phyloP scores from a whole-genome alignment of 1,140 invertebrate genomes.

The Achroia grisella region DNA sequence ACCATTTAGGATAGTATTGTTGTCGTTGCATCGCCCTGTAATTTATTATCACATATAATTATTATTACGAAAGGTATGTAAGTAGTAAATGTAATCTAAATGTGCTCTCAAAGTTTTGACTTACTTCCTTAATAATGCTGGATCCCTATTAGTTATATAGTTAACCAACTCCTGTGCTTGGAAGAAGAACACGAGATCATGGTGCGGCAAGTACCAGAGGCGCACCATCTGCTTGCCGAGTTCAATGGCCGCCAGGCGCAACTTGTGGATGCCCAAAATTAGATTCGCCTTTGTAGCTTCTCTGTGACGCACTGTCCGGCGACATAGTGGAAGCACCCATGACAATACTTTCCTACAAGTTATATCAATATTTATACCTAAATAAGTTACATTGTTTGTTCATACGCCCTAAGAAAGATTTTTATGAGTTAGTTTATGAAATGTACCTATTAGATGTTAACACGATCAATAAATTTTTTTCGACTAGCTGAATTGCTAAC shows the following conservation, averaged over 20 bases:
- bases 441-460: too few relatives aligned
- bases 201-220: constrained; percentile 78
- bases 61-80: background rate
- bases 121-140: constrained; percentile 79
- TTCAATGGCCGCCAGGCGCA: constrained; percentile 76
- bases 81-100: background rate
- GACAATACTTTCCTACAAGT: constrained; percentile 40
- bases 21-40: constrained; percentile 78
- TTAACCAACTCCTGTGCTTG: constrained; percentile 78
- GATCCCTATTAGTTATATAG: constrained; percentile 74
- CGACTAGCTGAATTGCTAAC: too few relatives aligned
- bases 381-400: too few relatives aligned
- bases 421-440: too few relatives aligned
- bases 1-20: constrained; percentile 74
- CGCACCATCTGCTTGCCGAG: constrained; percentile 76
- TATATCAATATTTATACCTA: too few relatives aligned
- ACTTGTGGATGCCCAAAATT: constrained; percentile 75
- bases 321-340: constrained; percentile 75
- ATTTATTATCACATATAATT: background rate
- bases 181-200: constrained; percentile 81
- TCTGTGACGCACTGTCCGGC: constrained; percentile 76
- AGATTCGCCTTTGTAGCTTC: constrained; percentile 81
- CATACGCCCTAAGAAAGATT: too few relatives aligned
- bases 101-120: constrained; percentile 7
- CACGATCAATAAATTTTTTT: too few relatives aligned